Evolutionary conservation across 2,888 invertebrate species (phyloP), one percentile per base, ranked within the genome.

Genomic region (Chrysolina oricalcia): DNA sequence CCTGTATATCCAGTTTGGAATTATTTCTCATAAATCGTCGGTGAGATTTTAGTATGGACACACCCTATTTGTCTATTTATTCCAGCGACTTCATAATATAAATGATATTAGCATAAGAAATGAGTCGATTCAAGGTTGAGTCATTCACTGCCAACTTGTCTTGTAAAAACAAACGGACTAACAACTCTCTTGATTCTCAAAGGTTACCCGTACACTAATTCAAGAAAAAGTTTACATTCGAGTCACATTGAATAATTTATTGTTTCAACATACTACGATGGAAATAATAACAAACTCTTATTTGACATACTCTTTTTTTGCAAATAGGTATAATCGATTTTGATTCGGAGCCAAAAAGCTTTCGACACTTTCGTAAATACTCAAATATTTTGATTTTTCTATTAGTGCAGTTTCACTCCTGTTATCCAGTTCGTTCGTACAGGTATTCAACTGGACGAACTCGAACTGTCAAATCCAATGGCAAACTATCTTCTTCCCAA

Each of bases 141-240:
- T 13, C 21, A 21, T 13, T 53, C 53, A 21, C 53, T 53, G 21
- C 53, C 53, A 53, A 53, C 21, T n/a, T 21, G 53, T 19, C 53
- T 19, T 53, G 19, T 53, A 53, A 21, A 21, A 53, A 53, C 53
- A 53, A 53, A 53, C 21, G 21, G 19, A 53, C 21, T 21, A 53
- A 53, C 11, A 53, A 21, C 21, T 53, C 53, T 13, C 21, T 53
- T 21, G 21, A 53, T 53, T 21, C 13, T 21, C 23, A 53, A 23
- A 53, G 21, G 21, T 53, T 53, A 53, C 23, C 8, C n/a, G n/a
- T n/a, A 8, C 8, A 35, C 35, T 35, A 3, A 35, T 53, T 21
- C 19, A 53, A 21, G 21, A 53, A 53, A 53, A 53, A 53, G 53
- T 53, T 53, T 53, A 53, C 21, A 53, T 53, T 53, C 53, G 53